Evolutionary conservation across 2,888 invertebrate species (phyloP), one percentile per base, ranked within the genome.

Genomic region (Himalopsyche japonica): DNA sequence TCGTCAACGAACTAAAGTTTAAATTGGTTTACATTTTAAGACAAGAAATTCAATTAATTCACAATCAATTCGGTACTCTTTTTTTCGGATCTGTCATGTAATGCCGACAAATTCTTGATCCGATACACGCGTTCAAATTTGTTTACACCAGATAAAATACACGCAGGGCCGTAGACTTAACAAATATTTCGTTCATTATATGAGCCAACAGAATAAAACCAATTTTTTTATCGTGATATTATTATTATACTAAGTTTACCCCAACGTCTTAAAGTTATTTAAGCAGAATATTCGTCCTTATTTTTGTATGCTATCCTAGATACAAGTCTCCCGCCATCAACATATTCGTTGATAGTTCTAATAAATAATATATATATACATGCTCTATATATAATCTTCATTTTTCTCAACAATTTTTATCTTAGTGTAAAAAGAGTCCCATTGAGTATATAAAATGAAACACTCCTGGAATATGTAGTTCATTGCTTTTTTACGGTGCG

Each of bases 21-120:
- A 8, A 57, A 57, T 57, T 10, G 57, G 20, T 20, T 20, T 8
- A 57, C 7, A n/a, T 24, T 20, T 57, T 32, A 84, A 84, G 76
- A 79, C 79, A 85, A 85, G 80, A 85, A 85, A 85, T 82, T 86
- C 86, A 86, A 86, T 86, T 86, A 86, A 84, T 82, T 82, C 81
- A 82, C 85, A 80, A 86, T 86, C 85, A 84, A 85, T 86, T 82
- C 78, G 76, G 78, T 76, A 48, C 79, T 43, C 77, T 85, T 84
- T 80, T n/a, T 70, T 49, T 24, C 32, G 37, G 79, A 84, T 84
- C 84, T 86, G 86, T 86, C 86, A 86, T 76, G 82, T 84, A 82
- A 84, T 85, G 86, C 86, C 86, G 86, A 85, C 86, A 80, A 81
- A 82, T 83, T 85, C 84, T 84, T 79, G 43, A 84, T 84, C 85